phyloP scores from a whole-genome alignment of 2,113 vertebrate genomes.

The Tretioscincus oriximinensis region DNA sequence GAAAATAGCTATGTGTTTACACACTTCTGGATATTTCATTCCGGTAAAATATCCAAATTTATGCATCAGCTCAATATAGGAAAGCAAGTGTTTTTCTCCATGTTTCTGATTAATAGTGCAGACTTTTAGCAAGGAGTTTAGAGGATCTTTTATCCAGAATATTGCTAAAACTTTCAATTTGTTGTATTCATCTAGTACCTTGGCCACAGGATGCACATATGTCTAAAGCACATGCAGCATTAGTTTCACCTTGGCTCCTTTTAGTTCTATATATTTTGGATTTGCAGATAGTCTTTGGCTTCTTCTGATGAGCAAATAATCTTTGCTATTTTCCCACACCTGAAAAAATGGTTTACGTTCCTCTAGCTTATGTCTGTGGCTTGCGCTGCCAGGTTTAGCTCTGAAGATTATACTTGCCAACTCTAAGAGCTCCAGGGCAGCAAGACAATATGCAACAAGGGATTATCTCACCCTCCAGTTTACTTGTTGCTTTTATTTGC shows the following conservation, averaged over 20 bases:
- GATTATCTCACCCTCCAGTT: background rate
- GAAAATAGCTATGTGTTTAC: no score
- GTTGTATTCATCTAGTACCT: no score
- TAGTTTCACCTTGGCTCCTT: background rate
- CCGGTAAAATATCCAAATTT: no score
- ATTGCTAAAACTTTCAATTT: no score
- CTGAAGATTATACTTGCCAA: background rate
- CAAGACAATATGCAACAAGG: background rate
- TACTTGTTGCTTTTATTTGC: background rate
- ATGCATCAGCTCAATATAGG: no score
- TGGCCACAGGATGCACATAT: no score
- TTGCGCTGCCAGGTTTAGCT: background rate
- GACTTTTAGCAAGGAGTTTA: no score
- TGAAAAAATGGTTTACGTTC: constrained; percentile 2
- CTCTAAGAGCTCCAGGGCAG: background rate
- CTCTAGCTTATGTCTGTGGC: background rate
- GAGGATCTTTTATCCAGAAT: no score
- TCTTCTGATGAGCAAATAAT: background rate
- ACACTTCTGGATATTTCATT: no score
- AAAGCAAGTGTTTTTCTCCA: no score
- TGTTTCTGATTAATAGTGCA: no score
- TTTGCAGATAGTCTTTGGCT: background rate
- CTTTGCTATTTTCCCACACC: background rate
- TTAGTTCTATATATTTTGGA: background rate
- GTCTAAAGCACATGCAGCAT: background rate